These are phyloP conservation scores for Omphaloscelis lunosa DNA, from an alignment of 2,888 invertebrate species.

Conservation along the genomic window DNA sequence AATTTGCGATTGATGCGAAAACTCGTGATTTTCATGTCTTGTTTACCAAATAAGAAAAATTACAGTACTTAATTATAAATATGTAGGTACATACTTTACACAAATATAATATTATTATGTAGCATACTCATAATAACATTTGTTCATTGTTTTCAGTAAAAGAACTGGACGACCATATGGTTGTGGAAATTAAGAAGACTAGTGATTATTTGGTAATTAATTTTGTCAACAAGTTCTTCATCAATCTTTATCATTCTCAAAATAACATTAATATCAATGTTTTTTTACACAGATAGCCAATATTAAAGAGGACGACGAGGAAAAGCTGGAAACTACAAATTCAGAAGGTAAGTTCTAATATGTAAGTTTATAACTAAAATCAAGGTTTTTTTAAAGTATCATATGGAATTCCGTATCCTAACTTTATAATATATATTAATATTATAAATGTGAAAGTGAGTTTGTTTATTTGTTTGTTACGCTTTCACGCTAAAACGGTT, in stretches of 20 bases:
- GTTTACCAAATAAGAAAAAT: not conserved
- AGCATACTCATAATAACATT: slow-evolving; percentile 2
- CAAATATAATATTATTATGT: not conserved
- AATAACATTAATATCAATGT: not conserved
- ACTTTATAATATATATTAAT: too few relatives aligned
- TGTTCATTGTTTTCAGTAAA: slow-evolving; percentile 77
- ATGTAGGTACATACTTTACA: not conserved
- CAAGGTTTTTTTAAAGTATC: not conserved
- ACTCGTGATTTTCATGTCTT: not conserved
- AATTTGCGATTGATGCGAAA: not conserved
- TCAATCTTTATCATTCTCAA: not conserved
- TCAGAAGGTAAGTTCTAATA: slow-evolving; percentile 74
- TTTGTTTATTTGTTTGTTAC: too few relatives aligned
- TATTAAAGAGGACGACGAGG: slow-evolving; percentile 64
- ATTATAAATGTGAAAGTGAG: too few relatives aligned
- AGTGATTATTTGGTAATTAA: slow-evolving; percentile 80
- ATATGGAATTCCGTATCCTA: not conserved
- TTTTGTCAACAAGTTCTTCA: not conserved
- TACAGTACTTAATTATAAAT: not conserved
- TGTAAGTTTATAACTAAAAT: too few relatives aligned
- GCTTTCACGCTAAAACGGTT: too few relatives aligned
- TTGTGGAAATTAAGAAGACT: slow-evolving; percentile 86
- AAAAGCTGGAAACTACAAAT: slow-evolving; percentile 70
- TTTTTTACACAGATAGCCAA: slow-evolving; percentile 68
- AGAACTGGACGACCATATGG: slow-evolving; percentile 85